Percentiles rank a stretch among this genome's conserved stretches.
These are phyloP conservation scores for Lamellibrachia luymesi DNA, from an alignment of 1,140 invertebrate species.

Conservation along the genomic window DNA sequence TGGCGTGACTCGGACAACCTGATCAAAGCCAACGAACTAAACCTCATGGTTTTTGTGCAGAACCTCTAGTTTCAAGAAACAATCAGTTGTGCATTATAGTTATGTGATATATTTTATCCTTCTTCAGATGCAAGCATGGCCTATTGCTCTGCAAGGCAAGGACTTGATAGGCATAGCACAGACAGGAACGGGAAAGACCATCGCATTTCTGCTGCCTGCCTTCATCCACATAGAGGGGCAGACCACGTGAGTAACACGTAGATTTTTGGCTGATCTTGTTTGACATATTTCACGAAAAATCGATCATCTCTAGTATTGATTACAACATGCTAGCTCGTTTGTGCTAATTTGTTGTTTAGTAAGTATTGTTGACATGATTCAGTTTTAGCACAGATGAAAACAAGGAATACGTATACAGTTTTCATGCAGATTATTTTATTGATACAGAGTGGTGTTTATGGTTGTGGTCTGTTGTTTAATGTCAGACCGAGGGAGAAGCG, in stretches of 20 bases:
- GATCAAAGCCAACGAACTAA: background rate
- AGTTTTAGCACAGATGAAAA: no score
- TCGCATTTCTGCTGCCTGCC: conserved; percentile 87
- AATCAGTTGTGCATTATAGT: background rate
- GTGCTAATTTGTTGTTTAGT: background rate
- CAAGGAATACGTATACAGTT: background rate
- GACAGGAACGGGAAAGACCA: conserved; percentile 78
- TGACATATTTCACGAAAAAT: no score
- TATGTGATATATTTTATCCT: conserved; percentile 35
- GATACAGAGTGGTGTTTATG: background rate
- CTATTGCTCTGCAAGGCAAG: conserved; percentile 76
- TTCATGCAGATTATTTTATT: background rate
- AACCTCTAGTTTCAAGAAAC: background rate
- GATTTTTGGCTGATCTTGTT: background rate
- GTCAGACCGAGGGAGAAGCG: conserved; percentile 65
- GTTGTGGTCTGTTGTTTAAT: background rate
- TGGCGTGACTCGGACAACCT: background rate
- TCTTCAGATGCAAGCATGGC: conserved; percentile 75
- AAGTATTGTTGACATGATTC: no score
- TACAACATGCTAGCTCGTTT: background rate
- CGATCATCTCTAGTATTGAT: no score
- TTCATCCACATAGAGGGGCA: conserved; percentile 86
- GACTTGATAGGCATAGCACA: conserved; percentile 90
- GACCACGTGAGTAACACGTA: conserved; percentile 53
- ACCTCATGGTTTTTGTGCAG: background rate